Percentiles rank a stretch among this genome's conserved stretches.
These are phyloP conservation scores for Leucophenga montana DNA, from an alignment of 2,888 invertebrate species.

Conservation along the genomic window DNA sequence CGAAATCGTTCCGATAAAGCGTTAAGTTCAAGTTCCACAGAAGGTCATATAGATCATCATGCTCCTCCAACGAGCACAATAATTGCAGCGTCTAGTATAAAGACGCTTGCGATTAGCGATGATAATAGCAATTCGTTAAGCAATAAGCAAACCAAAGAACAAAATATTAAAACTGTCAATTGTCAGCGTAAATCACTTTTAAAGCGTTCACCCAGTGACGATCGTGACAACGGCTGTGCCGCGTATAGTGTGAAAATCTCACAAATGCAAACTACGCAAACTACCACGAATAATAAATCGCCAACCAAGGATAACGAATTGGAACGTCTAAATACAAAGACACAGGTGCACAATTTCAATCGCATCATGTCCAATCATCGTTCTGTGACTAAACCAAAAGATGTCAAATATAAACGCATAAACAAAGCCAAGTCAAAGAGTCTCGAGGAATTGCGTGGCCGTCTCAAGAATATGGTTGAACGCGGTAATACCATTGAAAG, in stretches of 20 bases:
- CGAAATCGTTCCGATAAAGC: slow-evolving; percentile 72
- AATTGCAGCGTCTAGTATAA: not conserved
- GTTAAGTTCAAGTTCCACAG: slow-evolving; percentile 69
- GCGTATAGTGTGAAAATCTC: slow-evolving; percentile 59
- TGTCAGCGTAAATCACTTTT: slow-evolving; percentile 51
- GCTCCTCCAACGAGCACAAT: slow-evolving; percentile 9
- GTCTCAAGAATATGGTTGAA: slow-evolving; percentile 89
- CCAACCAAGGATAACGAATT: slow-evolving; percentile 32
- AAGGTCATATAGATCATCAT: slow-evolving; percentile 61
- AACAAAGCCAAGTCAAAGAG: slow-evolving; percentile 93
- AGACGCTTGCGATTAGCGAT: slow-evolving; percentile 29
- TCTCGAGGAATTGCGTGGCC: slow-evolving; percentile 86
- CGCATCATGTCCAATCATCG: slow-evolving; percentile 92
- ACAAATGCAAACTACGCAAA: no score
- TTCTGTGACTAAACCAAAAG: slow-evolving; percentile 91
- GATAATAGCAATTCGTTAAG: slow-evolving; percentile 28
- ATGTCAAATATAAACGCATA: slow-evolving; percentile 91
- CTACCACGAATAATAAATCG: slow-evolving; percentile 43
- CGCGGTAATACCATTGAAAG: slow-evolving; percentile 75
- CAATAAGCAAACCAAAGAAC: slow-evolving; percentile 58
- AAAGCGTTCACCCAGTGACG: slow-evolving; percentile 53
- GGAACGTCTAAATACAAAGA: slow-evolving; percentile 47
- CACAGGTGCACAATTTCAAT: slow-evolving; percentile 84
- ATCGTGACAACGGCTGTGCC: slow-evolving; percentile 60
- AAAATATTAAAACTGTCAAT: slow-evolving; percentile 44